These are phyloP conservation scores for Alentia gelatinosa DNA, from an alignment of 2,888 invertebrate genomes.

Conservation along the genomic window DNA sequence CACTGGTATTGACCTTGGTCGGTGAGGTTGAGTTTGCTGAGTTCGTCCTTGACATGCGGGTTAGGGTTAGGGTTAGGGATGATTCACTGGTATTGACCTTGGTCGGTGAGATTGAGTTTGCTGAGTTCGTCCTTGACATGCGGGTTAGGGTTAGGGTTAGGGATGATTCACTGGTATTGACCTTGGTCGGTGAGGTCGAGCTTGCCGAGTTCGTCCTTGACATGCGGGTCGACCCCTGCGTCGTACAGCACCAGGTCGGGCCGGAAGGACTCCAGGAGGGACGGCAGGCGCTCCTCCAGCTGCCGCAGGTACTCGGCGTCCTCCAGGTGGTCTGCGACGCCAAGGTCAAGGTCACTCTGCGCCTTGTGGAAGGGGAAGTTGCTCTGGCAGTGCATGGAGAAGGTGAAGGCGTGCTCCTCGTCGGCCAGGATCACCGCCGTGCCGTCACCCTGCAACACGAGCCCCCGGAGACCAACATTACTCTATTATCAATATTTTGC, in stretches of 20 bases:
- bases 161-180: too few species aligned
- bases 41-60: too few species aligned
- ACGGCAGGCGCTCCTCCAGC: slow-evolving; percentile 67
- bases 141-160: too few species aligned
- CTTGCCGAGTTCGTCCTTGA: slow-evolving; percentile 74
- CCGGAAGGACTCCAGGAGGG: slow-evolving; percentile 69
- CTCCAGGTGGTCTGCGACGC: neutral
- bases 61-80: too few species aligned
- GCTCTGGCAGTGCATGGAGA: slow-evolving; percentile 75
- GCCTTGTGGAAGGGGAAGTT: slow-evolving; percentile 76
- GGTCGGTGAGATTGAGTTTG: slow-evolving; percentile 72
- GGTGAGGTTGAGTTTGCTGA: too few species aligned
- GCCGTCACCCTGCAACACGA: slow-evolving; percentile 74
- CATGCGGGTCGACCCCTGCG: slow-evolving; percentile 77
- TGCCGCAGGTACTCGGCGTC: slow-evolving; percentile 65
- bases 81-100: too few species aligned
- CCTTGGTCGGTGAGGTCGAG: slow-evolving; percentile 74
- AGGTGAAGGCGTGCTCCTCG: slow-evolving; percentile 71
- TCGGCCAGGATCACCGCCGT: slow-evolving; percentile 74
- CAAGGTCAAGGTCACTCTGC: slow-evolving; percentile 74
- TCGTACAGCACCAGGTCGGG: slow-evolving; percentile 76
- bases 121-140: slow-evolving; percentile 75
- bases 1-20: too few species aligned
- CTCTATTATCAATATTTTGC: too few species aligned
- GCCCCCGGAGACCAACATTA: too few species aligned